Evolutionary conservation across 1,140 invertebrate species (phyloP), one percentile per base, ranked within the genome.

Genomic region (Tribolium madens): DNA sequence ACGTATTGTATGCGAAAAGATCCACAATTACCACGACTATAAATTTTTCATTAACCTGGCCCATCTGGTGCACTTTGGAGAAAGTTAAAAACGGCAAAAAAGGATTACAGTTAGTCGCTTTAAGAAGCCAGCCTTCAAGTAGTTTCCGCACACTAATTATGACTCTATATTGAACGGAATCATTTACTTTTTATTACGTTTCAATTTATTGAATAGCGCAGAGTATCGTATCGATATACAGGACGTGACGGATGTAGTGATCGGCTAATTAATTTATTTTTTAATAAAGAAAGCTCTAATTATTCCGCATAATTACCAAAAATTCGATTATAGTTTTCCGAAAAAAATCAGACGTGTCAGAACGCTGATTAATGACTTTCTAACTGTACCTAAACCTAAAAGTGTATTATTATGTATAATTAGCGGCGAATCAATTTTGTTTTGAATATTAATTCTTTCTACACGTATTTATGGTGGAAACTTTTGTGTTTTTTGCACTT

Each of bases 61-160:
- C 36, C 36, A 42, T 42, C 36, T 42, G 36, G 36, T 42, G 36
- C 48, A 50, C 48, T 50, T 50, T n/a, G 48, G 13, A 2, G 13
- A 15, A 17, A 14, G 10, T 50, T 9, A 42, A 15, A 50, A 14
- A 5, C 48, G 48, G 48, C 48, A 50, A 50, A 50, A n/a, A 50
- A 50, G 13, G 13, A 50, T 2, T 50, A 50, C 48, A 50, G 48
- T 50, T 50, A 50, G 13, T 7, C 13, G 48, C 10, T 47, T 47
- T n/a, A 47, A 47, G 46, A 47, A 47, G 46, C 46, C 13, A 47
- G 46, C 48, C 48, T 50, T 50, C 48, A 50, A 50, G 14, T 12
- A 50, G 48, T 50, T 17, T 50, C 48, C 13, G 48, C 48, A 50
- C 48, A 17, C 48, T 50, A 50, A 50, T 50, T 50, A 50, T 50